phyloP scores from a whole-genome alignment of 1,140 invertebrate genomes.

The Samia ricini region DNA sequence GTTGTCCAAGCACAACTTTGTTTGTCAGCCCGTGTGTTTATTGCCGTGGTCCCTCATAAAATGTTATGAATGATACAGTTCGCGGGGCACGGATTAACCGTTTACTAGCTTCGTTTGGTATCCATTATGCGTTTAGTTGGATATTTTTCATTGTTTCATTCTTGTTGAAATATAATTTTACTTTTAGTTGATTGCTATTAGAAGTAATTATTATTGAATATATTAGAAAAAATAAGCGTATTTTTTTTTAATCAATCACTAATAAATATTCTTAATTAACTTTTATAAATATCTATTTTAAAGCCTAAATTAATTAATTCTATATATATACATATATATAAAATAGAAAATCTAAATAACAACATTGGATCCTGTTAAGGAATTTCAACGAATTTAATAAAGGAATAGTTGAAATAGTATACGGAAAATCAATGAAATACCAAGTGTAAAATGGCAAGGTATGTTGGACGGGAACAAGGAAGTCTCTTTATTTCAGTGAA shows the following conservation, averaged over 20 bases:
- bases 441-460: slow-evolving; percentile 53
- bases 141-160: slow-evolving; percentile 17
- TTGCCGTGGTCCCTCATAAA: slow-evolving; percentile 40
- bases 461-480: slow-evolving; percentile 52
- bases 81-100: slow-evolving; percentile 27
- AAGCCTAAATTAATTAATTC: too few relatives aligned
- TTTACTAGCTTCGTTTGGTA: slow-evolving; percentile 26
- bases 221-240: too few relatives aligned
- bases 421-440: slow-evolving; percentile 11
- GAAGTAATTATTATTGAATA: not conserved
- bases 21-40: slow-evolving; percentile 37
- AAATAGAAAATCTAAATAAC: not conserved
- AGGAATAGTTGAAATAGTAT: slow-evolving; percentile 13
- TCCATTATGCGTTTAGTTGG: slow-evolving; percentile 29
- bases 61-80: slow-evolving; percentile 50
- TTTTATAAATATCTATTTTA: too few relatives aligned
- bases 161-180: slow-evolving; percentile 13
- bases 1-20: slow-evolving; percentile 29
- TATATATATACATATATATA: too few relatives aligned
- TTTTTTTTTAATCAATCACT: too few relatives aligned
- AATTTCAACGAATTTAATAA: slow-evolving; percentile 7
- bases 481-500: slow-evolving; percentile 29
- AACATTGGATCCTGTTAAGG: not conserved
- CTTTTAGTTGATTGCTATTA: not conserved
- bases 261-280: too few relatives aligned